A percentile compares a stretch with the other conserved stretches of the same genome.
These are phyloP conservation scores for Amblyopsis hoosieri DNA, from an alignment of 2,797 vertebrate species.

Conservation along the genomic window DNA sequence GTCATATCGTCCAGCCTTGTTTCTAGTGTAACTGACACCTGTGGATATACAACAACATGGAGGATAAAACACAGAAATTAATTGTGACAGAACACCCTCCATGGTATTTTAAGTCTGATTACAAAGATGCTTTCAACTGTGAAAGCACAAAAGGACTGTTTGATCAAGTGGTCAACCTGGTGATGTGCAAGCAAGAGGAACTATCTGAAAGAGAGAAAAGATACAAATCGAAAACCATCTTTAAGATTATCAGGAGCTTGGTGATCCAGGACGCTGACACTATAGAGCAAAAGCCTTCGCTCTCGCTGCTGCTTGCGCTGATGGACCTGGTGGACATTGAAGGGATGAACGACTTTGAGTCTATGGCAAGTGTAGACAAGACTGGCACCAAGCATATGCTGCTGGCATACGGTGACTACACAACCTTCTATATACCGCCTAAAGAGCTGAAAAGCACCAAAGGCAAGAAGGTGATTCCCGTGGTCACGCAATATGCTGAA, in stretches of 20 bases:
- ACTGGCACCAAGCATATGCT: no score
- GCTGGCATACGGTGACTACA: no score
- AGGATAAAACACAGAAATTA: neutral
- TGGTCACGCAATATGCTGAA: no score
- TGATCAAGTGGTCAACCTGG: neutral
- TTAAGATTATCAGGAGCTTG: constrained; percentile 1
- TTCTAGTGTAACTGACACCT: no score
- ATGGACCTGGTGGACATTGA: constrained; percentile 1
- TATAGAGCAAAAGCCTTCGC: constrained; percentile 2
- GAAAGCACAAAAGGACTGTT: constrained; percentile 3
- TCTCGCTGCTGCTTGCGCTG: neutral
- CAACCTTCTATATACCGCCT: no score
- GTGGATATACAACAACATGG: neutral
- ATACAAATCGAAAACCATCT: constrained; percentile 3
- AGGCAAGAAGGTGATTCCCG: no score
- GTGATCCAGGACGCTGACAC: neutral
- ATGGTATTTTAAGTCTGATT: neutral
- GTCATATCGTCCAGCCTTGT: no score
- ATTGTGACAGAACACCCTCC: constrained; percentile 5
- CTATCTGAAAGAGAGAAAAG: constrained; percentile 5
- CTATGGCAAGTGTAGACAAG: no score
- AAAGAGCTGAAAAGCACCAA: no score
- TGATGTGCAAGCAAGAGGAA: constrained; percentile 5
- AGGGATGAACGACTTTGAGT: no score
- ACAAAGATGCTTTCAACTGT: constrained; percentile 7